phyloP scores from a whole-genome alignment of 2,888 invertebrate species.

The Rotaria macrura region DNA sequence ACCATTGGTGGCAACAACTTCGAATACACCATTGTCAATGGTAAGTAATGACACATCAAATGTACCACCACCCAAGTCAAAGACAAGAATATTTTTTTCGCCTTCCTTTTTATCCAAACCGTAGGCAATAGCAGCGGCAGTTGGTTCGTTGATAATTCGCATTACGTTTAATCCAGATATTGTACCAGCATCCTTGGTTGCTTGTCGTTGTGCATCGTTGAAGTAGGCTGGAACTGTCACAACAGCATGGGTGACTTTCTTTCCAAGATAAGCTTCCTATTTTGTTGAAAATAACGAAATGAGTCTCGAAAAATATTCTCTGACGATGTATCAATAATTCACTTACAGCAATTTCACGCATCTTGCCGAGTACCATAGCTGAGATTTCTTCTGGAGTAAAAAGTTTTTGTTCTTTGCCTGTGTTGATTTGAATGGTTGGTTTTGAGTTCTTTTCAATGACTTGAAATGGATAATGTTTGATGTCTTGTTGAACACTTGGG shows the following conservation, averaged over 20 bases:
- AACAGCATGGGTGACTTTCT: constrained; percentile 65
- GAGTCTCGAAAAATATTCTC: too few relatives aligned
- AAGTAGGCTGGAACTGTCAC: constrained; percentile 95
- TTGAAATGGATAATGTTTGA: constrained; percentile 44
- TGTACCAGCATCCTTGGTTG: constrained; percentile 92
- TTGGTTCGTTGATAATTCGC: constrained; percentile 88
- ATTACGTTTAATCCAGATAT: constrained; percentile 81
- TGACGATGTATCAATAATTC: neutral
- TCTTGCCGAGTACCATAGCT: constrained; percentile 91
- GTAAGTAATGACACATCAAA: constrained; percentile 95
- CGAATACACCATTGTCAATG: constrained; percentile 96
- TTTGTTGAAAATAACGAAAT: too few relatives aligned
- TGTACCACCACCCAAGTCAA: constrained; percentile 97
- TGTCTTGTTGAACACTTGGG: constrained; percentile 40
- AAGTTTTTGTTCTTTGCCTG: constrained; percentile 55
- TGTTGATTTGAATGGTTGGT: constrained; percentile 25
- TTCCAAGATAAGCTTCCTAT: constrained; percentile 32
- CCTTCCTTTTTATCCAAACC: constrained; percentile 90
- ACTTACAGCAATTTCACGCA: constrained; percentile 77
- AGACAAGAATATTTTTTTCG: constrained; percentile 93
- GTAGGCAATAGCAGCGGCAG: constrained; percentile 87
- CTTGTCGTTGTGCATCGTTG: constrained; percentile 97
- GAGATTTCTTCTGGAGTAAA: constrained; percentile 98
- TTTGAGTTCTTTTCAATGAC: constrained; percentile 37
- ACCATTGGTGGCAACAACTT: constrained; percentile 56